Base-by-base conservation (phyloP, 2,797 vertebrate species). In the Podargus strigoides region DNA sequence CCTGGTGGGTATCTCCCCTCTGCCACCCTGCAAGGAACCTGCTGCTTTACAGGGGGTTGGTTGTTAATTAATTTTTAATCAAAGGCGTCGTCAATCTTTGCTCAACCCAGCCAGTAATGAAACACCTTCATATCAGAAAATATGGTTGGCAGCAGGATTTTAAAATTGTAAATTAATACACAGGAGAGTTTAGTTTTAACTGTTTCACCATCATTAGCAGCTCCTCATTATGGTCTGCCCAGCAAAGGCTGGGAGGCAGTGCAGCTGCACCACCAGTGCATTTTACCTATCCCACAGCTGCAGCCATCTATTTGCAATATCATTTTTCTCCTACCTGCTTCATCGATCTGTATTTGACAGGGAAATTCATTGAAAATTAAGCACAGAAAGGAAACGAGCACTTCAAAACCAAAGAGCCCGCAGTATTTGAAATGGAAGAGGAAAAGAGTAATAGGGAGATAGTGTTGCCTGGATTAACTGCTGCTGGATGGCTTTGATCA, bases 1-100 rank as follows among this genome's bases (percentile, higher is more conserved):
- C 96, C 98, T 99, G 97, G 99, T 99, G 96, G 98, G 98, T 98
- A 83, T 84, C 60, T 66, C 72, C 39, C 59, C 42, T 2, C 8
- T 1, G 5, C 47, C 7, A 7, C 36, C 24, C 27, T 6, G 1
- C 6, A 0, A 39, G 68, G 56, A 37, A 22, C 42, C 39, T 4
- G 11, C 52, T 37, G 56, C 78, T 50, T n/a, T 27, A 30, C 12
- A 3, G 16, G 10, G 6, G 42, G 49, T n/a, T n/a, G n/a, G n/a
- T n/a, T 12, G 9, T 22, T 6, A 20, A 24, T 64, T 80, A 42
- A 11, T 47, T 86, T 81, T 88, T 46, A 21, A 56, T 55, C 49
- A 66, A 80, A 49, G 2, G 7, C 36, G 7, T 69, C 66, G 58
- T 84, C 86, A 34, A 2, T 80, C 60, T 74, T 73, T 62, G 23